These are phyloP conservation scores for Laothoe populi DNA, from an alignment of 2,888 invertebrate species.

Conservation along the genomic window DNA sequence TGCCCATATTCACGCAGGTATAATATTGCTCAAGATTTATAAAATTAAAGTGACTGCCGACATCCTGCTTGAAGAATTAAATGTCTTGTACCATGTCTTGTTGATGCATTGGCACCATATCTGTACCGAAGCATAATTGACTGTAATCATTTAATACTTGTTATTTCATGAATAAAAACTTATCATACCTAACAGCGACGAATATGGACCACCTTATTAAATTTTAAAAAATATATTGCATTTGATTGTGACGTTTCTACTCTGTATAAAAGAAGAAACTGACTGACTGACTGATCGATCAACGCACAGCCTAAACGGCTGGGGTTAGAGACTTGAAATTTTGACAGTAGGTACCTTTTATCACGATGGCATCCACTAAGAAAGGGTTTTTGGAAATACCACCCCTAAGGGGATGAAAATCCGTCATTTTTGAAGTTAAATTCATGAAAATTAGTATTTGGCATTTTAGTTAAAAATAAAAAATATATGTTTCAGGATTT, in stretches of 20 bases:
- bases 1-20: background rate
- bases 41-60: constrained; percentile 13
- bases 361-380: too few species aligned
- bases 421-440: too few species aligned
- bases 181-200: constrained; percentile 14
- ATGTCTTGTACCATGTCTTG: background rate
- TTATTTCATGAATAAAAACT: constrained; percentile 19
- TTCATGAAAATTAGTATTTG: too few species aligned
- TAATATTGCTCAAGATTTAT: constrained; percentile 14
- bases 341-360: too few species aligned
- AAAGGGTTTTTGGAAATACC: too few species aligned
- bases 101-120: constrained; percentile 15
- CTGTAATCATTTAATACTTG: constrained; percentile 18
- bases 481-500: too few species aligned
- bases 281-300: too few species aligned
- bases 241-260: constrained; percentile 16
- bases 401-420: too few species aligned
- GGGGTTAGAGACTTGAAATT: too few species aligned
- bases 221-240: constrained; percentile 20
- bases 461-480: too few species aligned
- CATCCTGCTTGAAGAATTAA: constrained; percentile 17
- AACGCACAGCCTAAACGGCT: too few species aligned
- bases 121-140: constrained; percentile 16
- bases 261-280: too few species aligned
- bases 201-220: constrained; percentile 24